These are phyloP conservation scores for Ophraella communa DNA, from an alignment of 2,888 invertebrate species.

Conservation along the genomic window DNA sequence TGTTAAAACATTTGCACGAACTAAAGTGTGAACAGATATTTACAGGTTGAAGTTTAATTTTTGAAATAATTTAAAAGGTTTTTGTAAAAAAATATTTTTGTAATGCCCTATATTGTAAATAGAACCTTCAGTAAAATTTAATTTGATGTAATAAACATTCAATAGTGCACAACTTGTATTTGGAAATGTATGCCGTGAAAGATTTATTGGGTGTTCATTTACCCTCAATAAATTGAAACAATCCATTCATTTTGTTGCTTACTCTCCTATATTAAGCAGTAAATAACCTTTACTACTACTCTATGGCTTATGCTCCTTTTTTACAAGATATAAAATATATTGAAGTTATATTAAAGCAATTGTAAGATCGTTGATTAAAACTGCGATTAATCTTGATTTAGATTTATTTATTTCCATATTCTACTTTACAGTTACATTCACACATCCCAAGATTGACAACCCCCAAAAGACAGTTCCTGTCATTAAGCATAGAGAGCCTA, in stretches of 20 bases:
- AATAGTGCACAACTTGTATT: constrained; percentile 16
- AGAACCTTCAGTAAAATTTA: background rate
- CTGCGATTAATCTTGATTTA: too few species aligned
- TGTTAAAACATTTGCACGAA: too few species aligned
- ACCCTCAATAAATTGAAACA: constrained; percentile 58
- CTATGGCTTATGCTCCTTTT: background rate
- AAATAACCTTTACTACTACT: constrained; percentile 31
- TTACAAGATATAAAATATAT: background rate
- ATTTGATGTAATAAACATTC: background rate
- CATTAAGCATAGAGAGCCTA: too few species aligned
- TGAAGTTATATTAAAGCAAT: background rate
- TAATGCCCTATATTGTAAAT: background rate
- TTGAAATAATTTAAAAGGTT: too few species aligned
- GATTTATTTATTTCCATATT: too few species aligned
- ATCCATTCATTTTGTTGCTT: constrained; percentile 57
- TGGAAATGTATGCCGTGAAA: constrained; percentile 51
- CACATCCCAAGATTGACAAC: too few species aligned
- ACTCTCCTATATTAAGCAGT: constrained; percentile 40
- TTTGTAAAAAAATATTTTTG: too few species aligned
- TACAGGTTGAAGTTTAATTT: too few species aligned
- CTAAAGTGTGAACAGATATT: too few species aligned
- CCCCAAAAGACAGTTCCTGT: too few species aligned
- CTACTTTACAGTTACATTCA: too few species aligned
- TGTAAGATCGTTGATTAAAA: too few species aligned
- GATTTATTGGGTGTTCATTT: constrained; percentile 60